Base-by-base conservation (phyloP, 1,140 invertebrate species). In the Asobara japonica region DNA sequence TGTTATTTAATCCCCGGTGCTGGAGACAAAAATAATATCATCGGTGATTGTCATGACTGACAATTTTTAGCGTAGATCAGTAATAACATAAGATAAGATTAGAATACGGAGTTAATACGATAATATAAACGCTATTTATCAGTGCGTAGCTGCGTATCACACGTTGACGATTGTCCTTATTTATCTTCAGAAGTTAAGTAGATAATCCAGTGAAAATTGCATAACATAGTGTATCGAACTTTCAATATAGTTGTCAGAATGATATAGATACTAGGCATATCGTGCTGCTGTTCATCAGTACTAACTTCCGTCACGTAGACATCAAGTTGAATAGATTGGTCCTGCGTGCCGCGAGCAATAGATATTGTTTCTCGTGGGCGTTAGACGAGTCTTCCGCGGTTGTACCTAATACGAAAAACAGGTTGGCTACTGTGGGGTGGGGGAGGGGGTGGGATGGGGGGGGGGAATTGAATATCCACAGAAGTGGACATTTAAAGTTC, bases 301-400 rank as follows among this genome's bases (percentile, higher is more conserved):
- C 10, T 48, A 10, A 69, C 66, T 69, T 69, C 66, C 66, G 66
- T 69, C 66, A 69, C 45, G 60, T 69, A 3, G 48, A 69, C 48
- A 69, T 69, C 2, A 2, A 33, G 51, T 51, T 18, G 27, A 56
- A 69, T 69, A 69, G 66, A 69, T 69, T 69, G n/a, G 45, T 69
- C 13, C 48, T 33, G 48, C 45, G 25, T 69, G 45, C 20, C 16
- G 20, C 27, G 18, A 29, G 16, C 60, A 56, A 56, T 68, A 68
- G 66, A 68, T 31, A 60, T 20, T 29, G 16, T 20, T 29, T 48
- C 29, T 36, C 20, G 36, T 67, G 38, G 38, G 36, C 65, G 36
- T 67, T 45, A 45, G 36, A 41, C 33, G 22, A 62, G 22, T 62
- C 60, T 62, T 31, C 27, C 29, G 11, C 29, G 18, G n/a, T 45